These are phyloP conservation scores for Anhinga anhinga DNA, from an alignment of 2,113 vertebrate species.

Conservation along the genomic window DNA sequence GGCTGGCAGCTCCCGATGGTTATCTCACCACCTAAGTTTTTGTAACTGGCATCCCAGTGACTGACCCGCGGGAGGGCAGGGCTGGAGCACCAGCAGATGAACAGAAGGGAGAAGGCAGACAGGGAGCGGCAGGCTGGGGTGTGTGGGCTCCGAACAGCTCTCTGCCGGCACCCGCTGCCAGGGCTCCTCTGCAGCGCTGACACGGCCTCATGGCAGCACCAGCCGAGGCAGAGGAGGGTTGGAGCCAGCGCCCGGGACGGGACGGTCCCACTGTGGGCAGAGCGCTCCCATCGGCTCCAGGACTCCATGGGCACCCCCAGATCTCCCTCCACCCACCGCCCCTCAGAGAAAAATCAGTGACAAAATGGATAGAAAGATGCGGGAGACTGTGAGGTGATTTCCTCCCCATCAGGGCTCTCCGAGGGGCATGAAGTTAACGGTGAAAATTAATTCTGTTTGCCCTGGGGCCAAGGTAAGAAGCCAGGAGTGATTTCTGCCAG, in stretches of 20 bases:
- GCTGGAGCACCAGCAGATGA: neutral
- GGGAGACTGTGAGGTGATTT: rapidly evolving
- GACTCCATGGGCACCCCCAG: rapidly evolving
- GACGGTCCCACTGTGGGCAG: neutral
- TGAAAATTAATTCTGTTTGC: neutral
- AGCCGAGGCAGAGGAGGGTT: neutral
- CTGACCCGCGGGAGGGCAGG: neutral
- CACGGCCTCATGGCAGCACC: neutral
- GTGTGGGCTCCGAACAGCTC: neutral
- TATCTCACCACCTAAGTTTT: neutral
- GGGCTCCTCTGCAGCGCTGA: neutral
- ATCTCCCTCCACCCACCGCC: rapidly evolving
- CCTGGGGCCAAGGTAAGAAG: neutral
- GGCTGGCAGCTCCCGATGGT: neutral
- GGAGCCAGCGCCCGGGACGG: neutral
- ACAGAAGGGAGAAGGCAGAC: neutral
- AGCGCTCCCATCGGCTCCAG: rapidly evolving
- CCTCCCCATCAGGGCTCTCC: rapidly evolving
- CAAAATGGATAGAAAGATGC: neutral
- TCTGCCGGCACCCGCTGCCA: neutral
- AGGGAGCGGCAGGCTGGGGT: neutral
- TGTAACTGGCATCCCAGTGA: rapidly evolving
- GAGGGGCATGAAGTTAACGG: neutral
- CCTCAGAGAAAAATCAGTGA: neutral
- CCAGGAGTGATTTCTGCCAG: neutral